Base-by-base conservation (phyloP, 2,797 vertebrate genomes). In the Hydrophis major region DNA sequence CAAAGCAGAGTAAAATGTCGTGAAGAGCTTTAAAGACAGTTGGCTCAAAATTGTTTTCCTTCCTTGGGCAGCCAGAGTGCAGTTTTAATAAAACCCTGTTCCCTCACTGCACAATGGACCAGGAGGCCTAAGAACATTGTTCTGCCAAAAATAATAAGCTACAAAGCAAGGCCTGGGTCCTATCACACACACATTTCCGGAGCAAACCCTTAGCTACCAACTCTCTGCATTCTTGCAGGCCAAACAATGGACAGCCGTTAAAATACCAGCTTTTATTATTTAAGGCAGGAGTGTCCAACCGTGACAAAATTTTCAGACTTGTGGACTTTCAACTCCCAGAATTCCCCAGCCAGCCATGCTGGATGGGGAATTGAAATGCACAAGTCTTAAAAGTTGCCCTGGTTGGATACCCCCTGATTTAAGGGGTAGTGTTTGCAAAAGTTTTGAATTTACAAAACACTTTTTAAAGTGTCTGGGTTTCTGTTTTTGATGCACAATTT, bases 141-240 rank as follows among this genome's bases (percentile, higher is more conserved):
- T 69, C 28, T 57, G 78, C 87, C 86, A 53, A 89, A 42, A 93
- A 93, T 83, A 93, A 89, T 59, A 42, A 32, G 27, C 28, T 32
- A 59, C 53, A 57, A 74, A 74, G 28, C 4, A 88, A 59, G 25
- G 89, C 37, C 66, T 37, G 7, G 14, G 66, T 7, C n/a, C 66
- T 74, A 3, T 18, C n/a, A 6, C 16, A 12, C 10, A 28, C 66
- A 2, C 28, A 61, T 74, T 88, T 74, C 66, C 28, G 32, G n/a
- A 55, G 50, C 11, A 20, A 37, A 4, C 25, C 66, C 4, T 66
- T 14, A 78, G 20, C n/a, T 69, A 25, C 37, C 57, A 27, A 91
- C n/a, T 13, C 56, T n/a, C 42, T 25, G 20, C 74, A 20, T 61
- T 61, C 16, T 22, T 32, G 10, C 50, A 69, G 56, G 32, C 59